Conservation (phyloP, 2,797 vertebrate species). For the Darevskia nairensis region DNA sequence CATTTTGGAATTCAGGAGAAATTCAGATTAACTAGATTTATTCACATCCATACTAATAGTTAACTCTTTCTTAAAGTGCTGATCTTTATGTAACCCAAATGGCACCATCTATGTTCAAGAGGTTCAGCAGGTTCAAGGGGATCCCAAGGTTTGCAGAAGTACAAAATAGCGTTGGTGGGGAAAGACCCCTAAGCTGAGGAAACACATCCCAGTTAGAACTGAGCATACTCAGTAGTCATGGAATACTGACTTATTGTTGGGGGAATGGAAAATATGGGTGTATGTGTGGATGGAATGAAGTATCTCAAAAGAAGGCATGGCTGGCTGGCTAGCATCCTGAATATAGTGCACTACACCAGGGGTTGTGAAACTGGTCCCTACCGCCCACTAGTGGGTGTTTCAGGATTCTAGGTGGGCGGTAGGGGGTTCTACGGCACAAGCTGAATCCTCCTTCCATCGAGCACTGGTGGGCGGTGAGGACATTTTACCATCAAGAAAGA, state of each 20-base stretch:
- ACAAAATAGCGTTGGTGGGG: background rate
- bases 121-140: too few relatives aligned
- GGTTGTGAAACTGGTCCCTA: too few relatives aligned
- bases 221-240: background rate
- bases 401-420: too few relatives aligned
- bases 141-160: background rate
- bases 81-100: background rate
- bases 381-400: too few relatives aligned
- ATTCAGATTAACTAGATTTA: background rate
- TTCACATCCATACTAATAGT: background rate
- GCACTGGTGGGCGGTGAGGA: too few relatives aligned
- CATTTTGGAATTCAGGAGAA: background rate
- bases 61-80: background rate
- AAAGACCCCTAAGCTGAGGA: background rate
- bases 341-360: too few relatives aligned
- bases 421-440: too few relatives aligned
- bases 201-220: background rate
- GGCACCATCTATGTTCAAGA: too few relatives aligned
- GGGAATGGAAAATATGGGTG: background rate
- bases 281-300: background rate
- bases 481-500: too few relatives aligned
- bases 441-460: too few relatives aligned
- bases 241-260: background rate
- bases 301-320: background rate
- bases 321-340: background rate